Percentiles rank a stretch among this genome's conserved stretches.
Conservation (phyloP, 1,140 invertebrate species). For the Drosophila guanche region DNA sequence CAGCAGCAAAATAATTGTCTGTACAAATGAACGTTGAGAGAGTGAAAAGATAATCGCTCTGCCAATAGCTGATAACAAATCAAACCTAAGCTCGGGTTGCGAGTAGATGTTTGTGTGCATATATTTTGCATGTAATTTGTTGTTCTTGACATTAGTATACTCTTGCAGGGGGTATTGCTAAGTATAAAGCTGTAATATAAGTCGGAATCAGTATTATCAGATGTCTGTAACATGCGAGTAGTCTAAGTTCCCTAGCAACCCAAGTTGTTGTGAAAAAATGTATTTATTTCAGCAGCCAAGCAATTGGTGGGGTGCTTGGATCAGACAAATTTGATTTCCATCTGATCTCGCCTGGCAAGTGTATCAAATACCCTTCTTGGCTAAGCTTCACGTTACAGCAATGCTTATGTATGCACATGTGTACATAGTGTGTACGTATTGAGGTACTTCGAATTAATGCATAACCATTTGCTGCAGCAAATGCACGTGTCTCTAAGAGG, state of each 20-base stretch:
- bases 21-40: neutral
- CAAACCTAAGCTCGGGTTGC: neutral
- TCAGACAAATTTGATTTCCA: too few species aligned
- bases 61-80: slow-evolving; percentile 9
- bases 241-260: too few species aligned
- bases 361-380: too few species aligned
- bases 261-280: too few species aligned
- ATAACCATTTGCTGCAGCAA: too few species aligned
- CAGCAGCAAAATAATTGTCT: neutral
- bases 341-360: too few species aligned
- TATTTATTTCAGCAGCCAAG: too few species aligned
- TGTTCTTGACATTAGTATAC: too few species aligned
- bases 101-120: neutral
- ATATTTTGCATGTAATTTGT: neutral
- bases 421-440: slow-evolving; percentile 1
- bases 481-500: slow-evolving; percentile 22
- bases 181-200: neutral
- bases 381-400: neutral
- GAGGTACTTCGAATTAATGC: too few species aligned
- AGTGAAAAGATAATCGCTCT: neutral
- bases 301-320: too few species aligned
- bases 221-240: too few species aligned
- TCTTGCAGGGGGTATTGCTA: neutral
- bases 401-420: neutral
- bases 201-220: too few species aligned